Base-by-base conservation (phyloP, 1,140 invertebrate genomes). In the Pachyrhynchus sulphureomaculatus region DNA sequence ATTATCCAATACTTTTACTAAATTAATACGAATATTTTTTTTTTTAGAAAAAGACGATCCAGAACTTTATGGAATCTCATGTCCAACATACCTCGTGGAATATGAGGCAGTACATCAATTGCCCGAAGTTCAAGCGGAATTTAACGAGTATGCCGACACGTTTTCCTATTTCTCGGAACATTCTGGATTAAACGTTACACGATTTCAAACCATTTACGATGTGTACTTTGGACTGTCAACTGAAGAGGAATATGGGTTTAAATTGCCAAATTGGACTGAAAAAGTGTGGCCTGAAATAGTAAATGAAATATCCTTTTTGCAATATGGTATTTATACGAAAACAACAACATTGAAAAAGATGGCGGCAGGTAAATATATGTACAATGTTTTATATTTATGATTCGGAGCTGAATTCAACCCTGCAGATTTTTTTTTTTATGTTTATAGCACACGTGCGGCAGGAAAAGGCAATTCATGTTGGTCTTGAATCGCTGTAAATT, bases 191-290 rank as follows among this genome's bases (percentile, higher is more conserved):
- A 67, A 67, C 23, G 56, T 64, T 17, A 67, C 62, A 4, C 21
- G 15, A 21, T 59, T 54, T 34, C 8, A 58, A 34, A 18, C 61
- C 10, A 39, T 64, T 12, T 67, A 67, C 24, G 39, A 64, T 39
- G 10, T 67, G 41, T 67, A 64, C 34, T 67, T 67, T 20, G 66
- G 66, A n/a, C 34, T 67, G n/a, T 64, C 66, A 6, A 67, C 66
- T 6, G 66, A 67, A 58, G 74, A 77, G 69, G 77, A 79, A 62
- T 84, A 81, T 73, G 83, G 82, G 21, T 72, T 86, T 0, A 68
- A 74, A 41, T 62, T 87, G 34, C 86, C 86, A 0, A 67, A 79
- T 9, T 88, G 86, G 86, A 83, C 82, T 0, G 70, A 78, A 12
- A 48, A 78, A 9, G 84, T 84, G 58, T 88, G 81, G 64, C 84